phyloP scores from a whole-genome alignment of 1,140 invertebrate genomes.

The Babylonia areolata region DNA sequence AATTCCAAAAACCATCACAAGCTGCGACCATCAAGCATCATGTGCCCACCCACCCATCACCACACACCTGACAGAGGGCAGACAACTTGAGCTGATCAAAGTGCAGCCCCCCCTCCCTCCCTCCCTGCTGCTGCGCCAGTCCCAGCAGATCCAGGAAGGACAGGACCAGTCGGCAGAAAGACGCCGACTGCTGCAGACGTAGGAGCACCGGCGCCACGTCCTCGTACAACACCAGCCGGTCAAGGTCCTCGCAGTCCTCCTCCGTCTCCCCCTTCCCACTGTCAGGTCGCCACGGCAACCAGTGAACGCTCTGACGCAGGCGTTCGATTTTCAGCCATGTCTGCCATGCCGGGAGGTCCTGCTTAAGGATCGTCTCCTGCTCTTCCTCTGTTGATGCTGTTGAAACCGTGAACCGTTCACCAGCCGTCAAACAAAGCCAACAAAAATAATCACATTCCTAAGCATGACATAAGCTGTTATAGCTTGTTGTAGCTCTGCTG shows the following conservation, averaged over 20 bases:
- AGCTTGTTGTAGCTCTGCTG: too few species aligned
- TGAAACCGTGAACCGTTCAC: too few species aligned
- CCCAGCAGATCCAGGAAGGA: constrained; percentile 74
- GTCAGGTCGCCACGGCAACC: constrained; percentile 77
- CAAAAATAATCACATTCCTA: too few species aligned
- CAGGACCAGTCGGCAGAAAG: constrained; percentile 68
- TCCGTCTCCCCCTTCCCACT: constrained; percentile 66
- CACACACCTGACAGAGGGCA: constrained; percentile 19
- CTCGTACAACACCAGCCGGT: constrained; percentile 76
- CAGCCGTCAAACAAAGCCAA: too few species aligned
- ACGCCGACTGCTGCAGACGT: constrained; percentile 56
- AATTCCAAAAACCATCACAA: too few species aligned
- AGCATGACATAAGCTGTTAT: too few species aligned
- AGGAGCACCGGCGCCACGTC: constrained; percentile 74
- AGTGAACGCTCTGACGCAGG: constrained; percentile 72
- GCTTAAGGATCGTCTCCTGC: constrained; percentile 61
- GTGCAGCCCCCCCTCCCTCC: neutral
- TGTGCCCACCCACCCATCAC: too few species aligned
- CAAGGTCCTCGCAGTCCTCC: constrained; percentile 77
- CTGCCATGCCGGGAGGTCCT: constrained; percentile 55
- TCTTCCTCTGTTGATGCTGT: constrained; percentile 63
- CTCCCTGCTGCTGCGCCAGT: constrained; percentile 37
- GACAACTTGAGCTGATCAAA: constrained; percentile 27
- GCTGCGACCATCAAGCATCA: too few species aligned
- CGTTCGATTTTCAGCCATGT: constrained; percentile 77